phyloP scores from a whole-genome alignment of 2,797 vertebrate genomes.

The Enteromius paludinosus region DNA sequence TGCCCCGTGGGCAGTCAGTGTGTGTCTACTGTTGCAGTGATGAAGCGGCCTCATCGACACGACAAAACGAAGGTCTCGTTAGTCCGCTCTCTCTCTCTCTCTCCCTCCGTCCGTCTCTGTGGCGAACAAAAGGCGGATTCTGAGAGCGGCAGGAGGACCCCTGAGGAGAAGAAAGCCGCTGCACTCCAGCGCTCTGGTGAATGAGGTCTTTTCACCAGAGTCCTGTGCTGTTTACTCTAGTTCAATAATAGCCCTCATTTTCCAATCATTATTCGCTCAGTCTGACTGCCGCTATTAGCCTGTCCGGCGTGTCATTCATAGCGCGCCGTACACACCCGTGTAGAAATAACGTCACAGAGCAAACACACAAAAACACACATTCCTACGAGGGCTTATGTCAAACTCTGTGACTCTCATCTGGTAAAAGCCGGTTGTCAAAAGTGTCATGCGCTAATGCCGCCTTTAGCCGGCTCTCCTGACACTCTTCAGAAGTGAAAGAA shows the following conservation, averaged over 20 bases:
- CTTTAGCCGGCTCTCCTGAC: background rate
- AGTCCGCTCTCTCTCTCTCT: slow-evolving; percentile 67
- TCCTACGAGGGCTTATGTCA: slow-evolving; percentile 29
- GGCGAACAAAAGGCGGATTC: slow-evolving; percentile 60
- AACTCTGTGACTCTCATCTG: slow-evolving; percentile 43
- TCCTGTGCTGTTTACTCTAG: slow-evolving; percentile 84
- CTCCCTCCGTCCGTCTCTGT: slow-evolving; percentile 67
- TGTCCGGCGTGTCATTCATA: slow-evolving; percentile 67
- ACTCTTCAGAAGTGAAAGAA: slow-evolving; percentile 34
- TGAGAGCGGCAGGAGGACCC: slow-evolving; percentile 77
- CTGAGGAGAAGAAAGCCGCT: slow-evolving; percentile 78
- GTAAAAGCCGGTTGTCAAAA: slow-evolving; percentile 27
- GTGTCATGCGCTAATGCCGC: slow-evolving; percentile 12
- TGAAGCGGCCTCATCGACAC: background rate
- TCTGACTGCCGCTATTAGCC: slow-evolving; percentile 72
- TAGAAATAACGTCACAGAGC: slow-evolving; percentile 48
- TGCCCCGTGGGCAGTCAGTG: background rate
- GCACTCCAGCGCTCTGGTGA: slow-evolving; percentile 78
- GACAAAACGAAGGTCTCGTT: background rate
- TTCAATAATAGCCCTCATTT: slow-evolving; percentile 84
- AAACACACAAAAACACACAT: slow-evolving; percentile 12
- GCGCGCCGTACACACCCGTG: slow-evolving; percentile 48
- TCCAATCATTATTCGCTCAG: slow-evolving; percentile 85
- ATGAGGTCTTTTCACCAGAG: slow-evolving; percentile 80
- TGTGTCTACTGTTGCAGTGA: background rate